Percentiles rank a stretch among this genome's conserved stretches.
These are phyloP conservation scores for Calameuta pallipes DNA, from an alignment of 2,888 invertebrate species.

Conservation along the genomic window DNA sequence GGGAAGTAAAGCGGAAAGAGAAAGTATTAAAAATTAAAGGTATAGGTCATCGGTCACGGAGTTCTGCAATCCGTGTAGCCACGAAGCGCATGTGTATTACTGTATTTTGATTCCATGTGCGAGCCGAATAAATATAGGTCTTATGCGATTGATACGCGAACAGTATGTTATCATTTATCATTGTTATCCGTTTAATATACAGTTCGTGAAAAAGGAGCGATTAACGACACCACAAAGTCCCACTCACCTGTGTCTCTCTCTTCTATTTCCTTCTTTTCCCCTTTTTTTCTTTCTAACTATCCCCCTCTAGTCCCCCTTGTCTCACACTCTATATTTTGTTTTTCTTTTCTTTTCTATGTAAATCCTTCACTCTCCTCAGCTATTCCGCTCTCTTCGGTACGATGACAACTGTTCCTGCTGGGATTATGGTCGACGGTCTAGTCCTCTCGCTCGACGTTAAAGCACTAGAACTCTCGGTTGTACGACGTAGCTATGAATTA, in stretches of 20 bases:
- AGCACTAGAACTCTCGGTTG: not conserved
- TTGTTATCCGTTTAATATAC: not conserved
- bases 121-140: not conserved
- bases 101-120: not conserved
- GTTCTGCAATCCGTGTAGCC: not conserved
- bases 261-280: not conserved
- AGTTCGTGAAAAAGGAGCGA: not conserved
- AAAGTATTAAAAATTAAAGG: not conserved
- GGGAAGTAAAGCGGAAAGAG: not conserved
- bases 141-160: not conserved
- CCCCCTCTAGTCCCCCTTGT: constrained; percentile 16
- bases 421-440: not conserved
- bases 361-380: not conserved
- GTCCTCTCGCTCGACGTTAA: not conserved
- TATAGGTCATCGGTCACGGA: not conserved
- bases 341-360: constrained; percentile 12
- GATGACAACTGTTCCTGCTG: not conserved
- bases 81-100: not conserved
- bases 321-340: constrained; percentile 7
- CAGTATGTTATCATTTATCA: not conserved
- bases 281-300: constrained; percentile 27
- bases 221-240: not conserved
- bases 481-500: not conserved
- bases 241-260: not conserved
- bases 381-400: not conserved